phyloP scores from a whole-genome alignment of 1,140 invertebrate genomes.

The Drosophila kepulauana region DNA sequence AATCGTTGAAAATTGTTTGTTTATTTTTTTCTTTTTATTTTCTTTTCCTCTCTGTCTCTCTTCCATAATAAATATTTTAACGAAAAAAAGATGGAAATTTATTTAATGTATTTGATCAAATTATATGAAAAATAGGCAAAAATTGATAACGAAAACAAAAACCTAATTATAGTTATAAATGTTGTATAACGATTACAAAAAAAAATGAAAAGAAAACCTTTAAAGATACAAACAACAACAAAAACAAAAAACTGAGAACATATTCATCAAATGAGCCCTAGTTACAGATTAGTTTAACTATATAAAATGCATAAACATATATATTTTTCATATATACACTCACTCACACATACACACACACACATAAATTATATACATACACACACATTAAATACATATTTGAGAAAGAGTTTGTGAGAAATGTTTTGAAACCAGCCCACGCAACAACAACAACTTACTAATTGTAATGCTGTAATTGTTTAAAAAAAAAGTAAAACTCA shows the following conservation, averaged over 20 bases:
- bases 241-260: slow-evolving; percentile 69
- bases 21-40: slow-evolving; percentile 54
- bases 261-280: slow-evolving; percentile 83
- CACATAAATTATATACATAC: slow-evolving; percentile 51
- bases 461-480: slow-evolving; percentile 50
- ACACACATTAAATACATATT: slow-evolving; percentile 38
- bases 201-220: slow-evolving; percentile 49
- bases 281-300: slow-evolving; percentile 82
- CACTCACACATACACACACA: slow-evolving; percentile 32
- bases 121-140: slow-evolving; percentile 61
- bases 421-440: slow-evolving; percentile 51
- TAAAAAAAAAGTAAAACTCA: slow-evolving; percentile 35
- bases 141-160: slow-evolving; percentile 57
- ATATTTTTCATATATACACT: slow-evolving; percentile 66
- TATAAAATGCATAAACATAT: slow-evolving; percentile 60
- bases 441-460: slow-evolving; percentile 46
- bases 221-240: slow-evolving; percentile 52
- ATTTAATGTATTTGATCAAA: slow-evolving; percentile 70
- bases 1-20: slow-evolving; percentile 78
- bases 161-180: slow-evolving; percentile 53
- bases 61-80: slow-evolving; percentile 29
- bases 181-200: slow-evolving; percentile 52
- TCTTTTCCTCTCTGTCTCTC: slow-evolving; percentile 29
- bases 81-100: slow-evolving; percentile 17
- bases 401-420: slow-evolving; percentile 36